These are phyloP conservation scores for Apamea sordens DNA, from an alignment of 2,888 invertebrate genomes.

Conservation along the genomic window DNA sequence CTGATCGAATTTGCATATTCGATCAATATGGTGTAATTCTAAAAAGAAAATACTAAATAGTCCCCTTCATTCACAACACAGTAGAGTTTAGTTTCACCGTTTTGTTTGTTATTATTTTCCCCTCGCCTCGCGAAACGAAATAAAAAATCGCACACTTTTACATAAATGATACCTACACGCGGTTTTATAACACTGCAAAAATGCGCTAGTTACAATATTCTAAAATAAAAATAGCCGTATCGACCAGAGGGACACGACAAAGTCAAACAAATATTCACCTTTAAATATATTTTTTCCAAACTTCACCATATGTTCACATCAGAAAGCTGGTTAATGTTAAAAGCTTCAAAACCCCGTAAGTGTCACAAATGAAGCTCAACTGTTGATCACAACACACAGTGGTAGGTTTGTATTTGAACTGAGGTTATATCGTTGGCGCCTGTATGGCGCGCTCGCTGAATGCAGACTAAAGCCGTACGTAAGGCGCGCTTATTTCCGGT, in stretches of 20 bases:
- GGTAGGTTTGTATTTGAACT: too few relatives aligned
- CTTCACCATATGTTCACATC: not conserved
- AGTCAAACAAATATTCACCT: conserved; percentile 1
- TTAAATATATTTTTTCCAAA: not conserved
- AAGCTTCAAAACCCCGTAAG: too few relatives aligned
- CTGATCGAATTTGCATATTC: not conserved
- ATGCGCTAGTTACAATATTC: not conserved
- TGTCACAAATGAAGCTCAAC: not conserved
- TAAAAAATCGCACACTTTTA: not conserved
- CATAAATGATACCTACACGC: too few relatives aligned
- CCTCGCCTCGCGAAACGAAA: too few relatives aligned
- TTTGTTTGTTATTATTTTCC: too few relatives aligned
- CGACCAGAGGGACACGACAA: not conserved
- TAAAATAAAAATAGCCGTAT: conserved; percentile 39
- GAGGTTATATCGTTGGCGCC: conserved; percentile 21
- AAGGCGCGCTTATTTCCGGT: not conserved
- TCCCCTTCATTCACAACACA: not conserved
- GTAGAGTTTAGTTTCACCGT: too few relatives aligned
- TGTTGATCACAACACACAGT: not conserved
- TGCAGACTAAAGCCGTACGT: conserved; percentile 17
- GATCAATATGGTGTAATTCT: not conserved
- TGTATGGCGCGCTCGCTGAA: conserved; percentile 8
- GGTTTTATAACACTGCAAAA: conserved; percentile 4
- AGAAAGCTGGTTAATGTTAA: not conserved
- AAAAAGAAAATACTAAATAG: not conserved